Percentiles rank a stretch among this genome's conserved stretches.
Evolutionary conservation across 1,140 invertebrate species (phyloP).

Genomic region (Yoshiicerus persimilis): DNA sequence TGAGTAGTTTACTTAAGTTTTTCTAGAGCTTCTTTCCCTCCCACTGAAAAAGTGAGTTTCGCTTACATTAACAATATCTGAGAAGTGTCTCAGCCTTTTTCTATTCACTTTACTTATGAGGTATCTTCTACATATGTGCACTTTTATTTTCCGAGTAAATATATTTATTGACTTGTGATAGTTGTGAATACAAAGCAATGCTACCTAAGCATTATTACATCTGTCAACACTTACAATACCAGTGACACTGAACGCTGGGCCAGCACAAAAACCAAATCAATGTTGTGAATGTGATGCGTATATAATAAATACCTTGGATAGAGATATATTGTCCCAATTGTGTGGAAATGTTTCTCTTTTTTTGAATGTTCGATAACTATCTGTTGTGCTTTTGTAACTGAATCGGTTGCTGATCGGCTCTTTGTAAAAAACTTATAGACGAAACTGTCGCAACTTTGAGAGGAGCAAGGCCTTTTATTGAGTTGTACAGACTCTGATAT

Average conservation of each 20-base stretch:
- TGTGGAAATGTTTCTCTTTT: neutral
- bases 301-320: neutral
- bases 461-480: constrained; percentile 24
- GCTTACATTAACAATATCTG: neutral
- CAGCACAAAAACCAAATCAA: neutral
- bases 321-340: neutral
- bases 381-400: neutral
- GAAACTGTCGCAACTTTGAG: constrained; percentile 10
- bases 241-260: neutral
- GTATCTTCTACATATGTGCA: neutral
- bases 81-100: neutral
- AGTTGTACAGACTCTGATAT: neutral
- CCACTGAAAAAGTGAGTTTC: neutral
- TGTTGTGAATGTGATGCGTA: neutral
- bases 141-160: neutral
- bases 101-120: neutral
- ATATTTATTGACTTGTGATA: neutral
- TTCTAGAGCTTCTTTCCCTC: neutral
- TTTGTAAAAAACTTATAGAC: constrained; percentile 11
- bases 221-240: neutral
- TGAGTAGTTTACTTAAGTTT: neutral
- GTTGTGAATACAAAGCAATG: neutral
- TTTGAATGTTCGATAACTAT: neutral
- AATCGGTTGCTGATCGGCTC: neutral
- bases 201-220: neutral